Percentiles rank a stretch among this genome's conserved stretches.
These are phyloP conservation scores for Oreochromis mossambicus DNA, from an alignment of 2,797 vertebrate genomes.

Conservation along the genomic window DNA sequence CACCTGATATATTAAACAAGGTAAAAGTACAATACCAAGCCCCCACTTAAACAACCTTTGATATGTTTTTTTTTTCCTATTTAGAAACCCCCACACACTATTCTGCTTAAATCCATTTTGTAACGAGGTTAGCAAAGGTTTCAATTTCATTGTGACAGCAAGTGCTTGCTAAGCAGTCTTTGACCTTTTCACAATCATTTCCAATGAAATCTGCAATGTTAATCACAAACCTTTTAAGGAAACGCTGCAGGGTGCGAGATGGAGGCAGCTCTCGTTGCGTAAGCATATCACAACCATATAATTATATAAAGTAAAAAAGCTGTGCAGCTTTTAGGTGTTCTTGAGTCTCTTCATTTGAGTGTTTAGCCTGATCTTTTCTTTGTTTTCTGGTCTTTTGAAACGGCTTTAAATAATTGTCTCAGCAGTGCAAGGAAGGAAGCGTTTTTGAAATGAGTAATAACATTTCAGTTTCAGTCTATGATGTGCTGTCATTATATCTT, in stretches of 20 bases:
- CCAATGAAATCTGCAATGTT: constrained; percentile 12
- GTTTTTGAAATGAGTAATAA: background rate
- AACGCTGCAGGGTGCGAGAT: constrained; percentile 9
- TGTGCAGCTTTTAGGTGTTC: background rate
- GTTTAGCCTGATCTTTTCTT: background rate
- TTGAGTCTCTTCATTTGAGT: background rate
- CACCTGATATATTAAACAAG: background rate
- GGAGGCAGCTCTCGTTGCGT: constrained; percentile 2
- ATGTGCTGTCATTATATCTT: background rate
- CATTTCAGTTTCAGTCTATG: background rate
- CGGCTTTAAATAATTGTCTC: background rate
- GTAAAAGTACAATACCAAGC: background rate
- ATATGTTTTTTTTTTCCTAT: background rate
- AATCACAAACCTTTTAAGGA: constrained; percentile 38
- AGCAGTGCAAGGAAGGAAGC: background rate
- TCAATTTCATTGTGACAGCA: background rate
- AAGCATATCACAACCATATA: background rate
- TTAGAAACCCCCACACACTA: background rate
- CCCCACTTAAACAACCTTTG: background rate
- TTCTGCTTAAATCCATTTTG: background rate
- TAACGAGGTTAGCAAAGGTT: background rate
- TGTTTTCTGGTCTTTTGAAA: background rate
- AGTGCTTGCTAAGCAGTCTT: background rate
- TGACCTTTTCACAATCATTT: constrained; percentile 15
- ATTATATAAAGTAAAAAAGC: background rate